These are phyloP conservation scores for Syngnathoides biaculeatus DNA, from an alignment of 2,113 vertebrate species.

Conservation along the genomic window DNA sequence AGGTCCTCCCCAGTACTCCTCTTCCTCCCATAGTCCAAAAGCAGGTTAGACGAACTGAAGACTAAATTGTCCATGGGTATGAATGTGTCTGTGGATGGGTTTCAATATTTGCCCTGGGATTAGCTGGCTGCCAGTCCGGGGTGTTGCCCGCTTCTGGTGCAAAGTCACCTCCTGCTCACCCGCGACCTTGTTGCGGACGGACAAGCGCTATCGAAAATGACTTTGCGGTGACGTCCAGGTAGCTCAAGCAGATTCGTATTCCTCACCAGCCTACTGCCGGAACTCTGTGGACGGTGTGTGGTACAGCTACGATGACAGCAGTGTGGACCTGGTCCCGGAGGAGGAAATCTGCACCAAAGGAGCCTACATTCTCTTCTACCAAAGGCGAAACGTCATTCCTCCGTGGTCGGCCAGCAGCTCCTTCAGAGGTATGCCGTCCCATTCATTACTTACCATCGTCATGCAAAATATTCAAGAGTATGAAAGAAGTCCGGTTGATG, in stretches of 20 bases:
- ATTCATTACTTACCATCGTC: neutral
- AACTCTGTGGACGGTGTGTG: conserved; percentile 88
- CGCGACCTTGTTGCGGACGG: too few species aligned
- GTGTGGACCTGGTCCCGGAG: conserved; percentile 79
- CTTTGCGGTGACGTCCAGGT: too few species aligned
- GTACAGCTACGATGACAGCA: conserved; percentile 93
- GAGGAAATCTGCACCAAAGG: conserved; percentile 83
- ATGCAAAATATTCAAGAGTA: neutral
- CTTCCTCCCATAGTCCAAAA: too few species aligned
- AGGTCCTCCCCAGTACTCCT: too few species aligned
- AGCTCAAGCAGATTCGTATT: conserved; percentile 1
- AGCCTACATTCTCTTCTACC: conserved; percentile 94
- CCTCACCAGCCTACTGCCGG: conserved; percentile 82
- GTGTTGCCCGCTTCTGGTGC: too few species aligned
- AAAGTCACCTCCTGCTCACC: too few species aligned
- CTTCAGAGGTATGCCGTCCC: conserved; percentile 71
- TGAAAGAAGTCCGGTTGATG: neutral
- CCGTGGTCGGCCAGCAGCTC: conserved; percentile 82
- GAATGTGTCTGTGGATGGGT: too few species aligned
- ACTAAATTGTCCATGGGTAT: too few species aligned
- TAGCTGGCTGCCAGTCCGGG: too few species aligned
- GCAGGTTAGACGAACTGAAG: too few species aligned
- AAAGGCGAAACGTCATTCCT: conserved; percentile 82
- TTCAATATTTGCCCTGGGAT: too few species aligned
- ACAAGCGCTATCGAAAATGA: too few species aligned